Percentiles rank a stretch among this genome's conserved stretches.
phyloP scores from a whole-genome alignment of 2,797 vertebrate genomes.

The Cyprinella venusta region DNA sequence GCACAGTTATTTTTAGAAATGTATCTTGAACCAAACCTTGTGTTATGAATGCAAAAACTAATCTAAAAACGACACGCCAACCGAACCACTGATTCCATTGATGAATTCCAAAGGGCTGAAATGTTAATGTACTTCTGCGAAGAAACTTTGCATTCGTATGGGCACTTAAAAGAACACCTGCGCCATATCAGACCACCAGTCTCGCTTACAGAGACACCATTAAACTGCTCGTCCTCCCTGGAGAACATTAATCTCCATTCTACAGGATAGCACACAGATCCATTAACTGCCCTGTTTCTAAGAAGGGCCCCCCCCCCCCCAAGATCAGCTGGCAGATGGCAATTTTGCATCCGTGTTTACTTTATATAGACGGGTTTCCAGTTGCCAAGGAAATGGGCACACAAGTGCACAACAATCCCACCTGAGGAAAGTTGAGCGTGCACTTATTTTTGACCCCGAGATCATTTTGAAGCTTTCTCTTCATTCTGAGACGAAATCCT shows the following conservation, averaged over 20 bases:
- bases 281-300: constrained; percentile 43
- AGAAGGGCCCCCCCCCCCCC: neutral
- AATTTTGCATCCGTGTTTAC: constrained; percentile 6
- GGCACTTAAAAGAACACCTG: constrained; percentile 13
- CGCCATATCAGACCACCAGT: neutral
- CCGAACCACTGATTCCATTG: neutral
- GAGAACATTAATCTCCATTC: constrained; percentile 36
- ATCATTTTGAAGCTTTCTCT: neutral
- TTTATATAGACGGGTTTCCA: constrained; percentile 10
- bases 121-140: neutral
- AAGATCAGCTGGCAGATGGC: constrained; percentile 25
- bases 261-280: constrained; percentile 10
- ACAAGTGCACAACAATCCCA: constrained; percentile 1
- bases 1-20: neutral
- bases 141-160: constrained; percentile 3
- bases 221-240: neutral
- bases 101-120: constrained; percentile 6
- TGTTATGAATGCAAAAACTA: neutral
- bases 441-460: neutral
- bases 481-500: neutral
- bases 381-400: constrained; percentile 36
- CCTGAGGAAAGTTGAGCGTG: constrained; percentile 9
- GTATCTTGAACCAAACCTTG: neutral
- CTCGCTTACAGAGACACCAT: constrained; percentile 7
- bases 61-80: neutral